Percentiles rank a stretch among this genome's conserved stretches.
phyloP scores from a whole-genome alignment of 2,888 invertebrate species.

The Nesidiocoris tenuis region DNA sequence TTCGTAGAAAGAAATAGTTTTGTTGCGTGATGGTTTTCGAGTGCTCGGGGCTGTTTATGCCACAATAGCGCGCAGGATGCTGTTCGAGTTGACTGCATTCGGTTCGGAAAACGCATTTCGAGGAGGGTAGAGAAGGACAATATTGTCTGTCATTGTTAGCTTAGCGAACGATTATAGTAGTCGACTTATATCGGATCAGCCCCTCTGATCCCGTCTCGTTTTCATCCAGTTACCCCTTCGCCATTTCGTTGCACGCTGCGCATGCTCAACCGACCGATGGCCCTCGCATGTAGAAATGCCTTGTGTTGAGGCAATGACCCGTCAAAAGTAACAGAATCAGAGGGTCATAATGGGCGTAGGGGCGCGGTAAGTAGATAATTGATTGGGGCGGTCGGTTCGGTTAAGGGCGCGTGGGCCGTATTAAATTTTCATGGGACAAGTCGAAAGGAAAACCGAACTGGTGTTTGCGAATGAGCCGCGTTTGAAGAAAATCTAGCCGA shows the following conservation, averaged over 20 bases:
- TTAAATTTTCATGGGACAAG: constrained; percentile 35
- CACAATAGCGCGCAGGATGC: background rate
- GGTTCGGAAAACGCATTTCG: constrained; percentile 1
- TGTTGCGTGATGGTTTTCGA: constrained; percentile 40
- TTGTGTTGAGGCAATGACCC: constrained; percentile 39
- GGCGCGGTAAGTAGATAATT: constrained; percentile 37
- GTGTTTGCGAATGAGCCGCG: no score
- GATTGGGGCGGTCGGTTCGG: constrained; percentile 24
- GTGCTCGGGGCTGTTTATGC: constrained; percentile 1
- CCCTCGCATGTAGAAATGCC: background rate
- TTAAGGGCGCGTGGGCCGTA: constrained; percentile 34
- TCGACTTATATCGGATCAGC: background rate
- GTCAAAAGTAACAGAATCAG: constrained; percentile 41
- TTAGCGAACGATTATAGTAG: background rate
- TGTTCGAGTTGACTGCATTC: constrained; percentile 2
- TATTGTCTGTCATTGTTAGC: constrained; percentile 37
- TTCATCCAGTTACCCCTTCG: background rate
- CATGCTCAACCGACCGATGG: background rate
- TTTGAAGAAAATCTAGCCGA: no score
- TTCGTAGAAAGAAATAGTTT: constrained; percentile 25
- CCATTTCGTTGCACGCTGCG: background rate
- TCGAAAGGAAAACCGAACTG: no score
- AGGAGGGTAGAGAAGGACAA: constrained; percentile 8
- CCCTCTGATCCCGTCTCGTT: background rate
- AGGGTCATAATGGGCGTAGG: constrained; percentile 33